Evolutionary conservation across 2,888 invertebrate species (phyloP).

Genomic region (Polylopha cassiicola): DNA sequence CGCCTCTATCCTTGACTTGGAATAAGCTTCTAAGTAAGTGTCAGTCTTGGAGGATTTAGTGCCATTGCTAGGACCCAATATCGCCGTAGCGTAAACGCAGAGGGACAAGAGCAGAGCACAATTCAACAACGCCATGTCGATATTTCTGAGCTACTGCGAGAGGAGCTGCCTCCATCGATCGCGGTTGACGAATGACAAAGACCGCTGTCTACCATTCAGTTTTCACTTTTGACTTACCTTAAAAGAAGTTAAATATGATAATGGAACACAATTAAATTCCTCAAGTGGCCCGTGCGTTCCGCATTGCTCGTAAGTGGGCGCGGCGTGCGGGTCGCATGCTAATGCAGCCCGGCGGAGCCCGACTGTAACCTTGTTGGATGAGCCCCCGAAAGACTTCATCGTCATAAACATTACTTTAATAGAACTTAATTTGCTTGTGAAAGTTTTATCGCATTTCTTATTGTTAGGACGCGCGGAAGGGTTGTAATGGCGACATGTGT

Average conservation of each 20-base stretch:
- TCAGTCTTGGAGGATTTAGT: conserved; percentile 67
- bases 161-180: conserved; percentile 70
- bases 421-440: conserved; percentile 57
- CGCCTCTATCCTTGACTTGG: conserved; percentile 72
- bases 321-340: conserved; percentile 57
- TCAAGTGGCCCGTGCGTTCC: conserved; percentile 68
- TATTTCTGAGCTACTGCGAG: conserved; percentile 46
- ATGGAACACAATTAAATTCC: conserved; percentile 77
- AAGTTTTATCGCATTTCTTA: conserved; percentile 54
- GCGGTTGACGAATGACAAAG: conserved; percentile 69
- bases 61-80: conserved; percentile 59
- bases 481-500: too few relatives aligned
- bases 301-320: conserved; percentile 73
- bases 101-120: conserved; percentile 44
- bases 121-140: conserved; percentile 48
- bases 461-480: conserved; percentile 26
- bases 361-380: conserved; percentile 51
- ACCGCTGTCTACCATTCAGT: conserved; percentile 60
- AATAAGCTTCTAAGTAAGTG: conserved; percentile 81
- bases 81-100: conserved; percentile 52
- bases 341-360: conserved; percentile 45
- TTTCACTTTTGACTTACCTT: conserved; percentile 77
- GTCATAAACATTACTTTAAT: conserved; percentile 60
- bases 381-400: conserved; percentile 56
- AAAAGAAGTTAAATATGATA: conserved; percentile 77